Conservation (phyloP, 2,888 invertebrate genomes). For the Acanthosepion pharaonis region DNA sequence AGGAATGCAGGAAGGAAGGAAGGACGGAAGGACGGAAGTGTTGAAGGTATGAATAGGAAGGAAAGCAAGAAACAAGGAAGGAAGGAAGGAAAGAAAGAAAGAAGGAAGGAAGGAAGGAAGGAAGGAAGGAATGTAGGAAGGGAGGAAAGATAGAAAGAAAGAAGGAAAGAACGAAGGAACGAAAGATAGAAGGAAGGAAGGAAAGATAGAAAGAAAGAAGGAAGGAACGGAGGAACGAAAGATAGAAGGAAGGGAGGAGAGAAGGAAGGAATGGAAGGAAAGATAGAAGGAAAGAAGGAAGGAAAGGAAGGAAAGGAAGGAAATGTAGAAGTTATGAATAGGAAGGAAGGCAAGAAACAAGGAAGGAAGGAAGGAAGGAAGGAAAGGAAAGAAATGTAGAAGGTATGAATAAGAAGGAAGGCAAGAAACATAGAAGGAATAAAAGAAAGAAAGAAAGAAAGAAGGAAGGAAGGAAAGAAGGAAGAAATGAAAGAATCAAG, state of each 20-base stretch:
- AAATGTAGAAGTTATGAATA: too few relatives aligned
- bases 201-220: background rate
- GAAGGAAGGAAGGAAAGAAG: background rate
- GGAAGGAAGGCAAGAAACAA: background rate
- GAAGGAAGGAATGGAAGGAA: fast-evolving
- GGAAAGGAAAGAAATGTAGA: background rate
- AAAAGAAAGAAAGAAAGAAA: too few relatives aligned
- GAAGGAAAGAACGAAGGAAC: fast-evolving
- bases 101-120: background rate
- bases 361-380: too few relatives aligned
- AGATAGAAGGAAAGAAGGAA: background rate
- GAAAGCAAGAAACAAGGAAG: background rate
- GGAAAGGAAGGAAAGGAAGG: too few relatives aligned
- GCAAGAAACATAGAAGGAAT: too few relatives aligned
- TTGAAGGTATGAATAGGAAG: background rate
- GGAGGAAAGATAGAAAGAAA: fast-evolving
- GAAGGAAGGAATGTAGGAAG: too few relatives aligned
- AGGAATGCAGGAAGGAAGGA: background rate
- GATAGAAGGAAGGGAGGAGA: too few relatives aligned
- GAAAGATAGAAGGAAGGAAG: too few relatives aligned
- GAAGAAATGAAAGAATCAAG: background rate
- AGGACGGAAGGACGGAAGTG: background rate
- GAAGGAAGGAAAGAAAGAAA: background rate
- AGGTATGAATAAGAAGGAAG: background rate
- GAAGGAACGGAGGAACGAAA: too few relatives aligned